A percentile compares a stretch with the other conserved stretches of the same genome.
These are phyloP conservation scores for Clanis bilineata DNA, from an alignment of 2,888 invertebrate species.

Conservation along the genomic window DNA sequence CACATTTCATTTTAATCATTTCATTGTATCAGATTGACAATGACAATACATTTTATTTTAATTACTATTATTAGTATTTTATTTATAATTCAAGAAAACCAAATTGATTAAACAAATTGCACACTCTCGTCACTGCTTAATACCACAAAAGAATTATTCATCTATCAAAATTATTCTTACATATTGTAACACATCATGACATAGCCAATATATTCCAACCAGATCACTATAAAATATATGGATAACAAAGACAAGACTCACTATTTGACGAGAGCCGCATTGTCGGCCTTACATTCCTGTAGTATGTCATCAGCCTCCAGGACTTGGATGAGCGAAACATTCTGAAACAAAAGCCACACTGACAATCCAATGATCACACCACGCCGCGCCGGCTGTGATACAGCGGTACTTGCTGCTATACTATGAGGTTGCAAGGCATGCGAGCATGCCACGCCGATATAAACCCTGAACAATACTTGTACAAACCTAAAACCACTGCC, in stretches of 20 bases:
- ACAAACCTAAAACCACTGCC: slow-evolving; percentile 6
- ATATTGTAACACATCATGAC: neutral
- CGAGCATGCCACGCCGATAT: slow-evolving; percentile 20
- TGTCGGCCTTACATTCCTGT: slow-evolving; percentile 96
- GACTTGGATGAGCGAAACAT: slow-evolving; percentile 93
- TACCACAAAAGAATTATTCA: no score
- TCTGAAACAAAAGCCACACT: slow-evolving; percentile 78
- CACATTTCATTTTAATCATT: no score
- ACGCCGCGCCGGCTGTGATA: neutral
- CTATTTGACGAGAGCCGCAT: slow-evolving; percentile 95
- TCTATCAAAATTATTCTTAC: neutral
- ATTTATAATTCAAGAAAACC: no score
- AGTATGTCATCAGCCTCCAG: slow-evolving; percentile 97
- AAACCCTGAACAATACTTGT: neutral
- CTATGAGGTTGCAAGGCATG: neutral
- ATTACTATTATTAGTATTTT: no score
- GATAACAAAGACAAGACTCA: slow-evolving; percentile 79
- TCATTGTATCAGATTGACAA: no score
- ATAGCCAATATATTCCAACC: neutral
- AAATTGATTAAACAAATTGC: no score
- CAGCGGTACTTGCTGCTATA: neutral
- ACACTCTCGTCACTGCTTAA: no score
- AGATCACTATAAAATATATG: neutral
- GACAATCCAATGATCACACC: neutral
- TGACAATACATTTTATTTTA: no score